Base-by-base conservation (phyloP, 2,888 invertebrate genomes). In the Bugula neritina region DNA sequence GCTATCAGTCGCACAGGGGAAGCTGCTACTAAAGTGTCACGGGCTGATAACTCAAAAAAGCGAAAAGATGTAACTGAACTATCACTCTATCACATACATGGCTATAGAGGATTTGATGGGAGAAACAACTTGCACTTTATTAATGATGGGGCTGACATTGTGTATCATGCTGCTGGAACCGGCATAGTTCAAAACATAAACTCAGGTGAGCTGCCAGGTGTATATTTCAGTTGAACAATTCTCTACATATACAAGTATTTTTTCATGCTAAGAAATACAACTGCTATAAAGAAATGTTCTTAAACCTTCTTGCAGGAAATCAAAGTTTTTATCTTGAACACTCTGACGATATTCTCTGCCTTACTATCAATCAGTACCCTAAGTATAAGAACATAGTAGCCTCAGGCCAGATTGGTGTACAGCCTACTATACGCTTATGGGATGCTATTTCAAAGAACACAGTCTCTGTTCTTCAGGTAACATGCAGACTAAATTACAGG, bases 111-210 rank as follows among this genome's bases (percentile, higher is more conserved):
- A 0, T 84, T 83, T 78, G 85, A 85, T 75, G 77, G 80, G 54
- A 78, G 80, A 43, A 80, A 79, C 76, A 85, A 81, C 75, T 77
- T 82, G n/a, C 81, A 80, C 75, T 84, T 82, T 75, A 76, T 84
- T 21, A 82, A 84, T 73, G 83, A 84, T 72, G 83, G 81, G n/a
- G 77, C 79, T 27, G 82, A 82, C 72, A 79, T 84, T 74, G 82
- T 84, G 25, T 84, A 81, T 75, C 84, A 84, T 75, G 82, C 85
- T 5, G 85, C 84, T 58, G 84, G 83, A 10, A 80, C 84, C 69
- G 84, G 83, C 17, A 81, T 85, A 72, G 80, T 85, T 10, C 80
- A 81, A 73, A 81, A 83, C 74, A 72, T 84, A n/a, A 74, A 80
- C 2, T 73, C 81, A 75, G 81, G 83, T 83, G 72, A 72, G 73